Evolutionary conservation across 2,888 invertebrate species (phyloP).

Genomic region (Aporophyla nigra): DNA sequence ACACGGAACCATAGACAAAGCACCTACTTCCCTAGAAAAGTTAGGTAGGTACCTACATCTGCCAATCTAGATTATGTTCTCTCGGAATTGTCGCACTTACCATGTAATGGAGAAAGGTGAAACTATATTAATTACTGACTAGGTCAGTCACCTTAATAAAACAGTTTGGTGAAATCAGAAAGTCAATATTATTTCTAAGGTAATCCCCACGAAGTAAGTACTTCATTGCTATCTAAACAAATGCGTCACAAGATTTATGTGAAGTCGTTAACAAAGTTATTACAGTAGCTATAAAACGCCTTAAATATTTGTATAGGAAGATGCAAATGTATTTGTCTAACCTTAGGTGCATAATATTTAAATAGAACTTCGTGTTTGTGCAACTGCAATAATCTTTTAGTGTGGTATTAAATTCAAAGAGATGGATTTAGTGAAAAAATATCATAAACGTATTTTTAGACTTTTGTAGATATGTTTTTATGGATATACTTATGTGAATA

Average conservation of each 20-base stretch:
- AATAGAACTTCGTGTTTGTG: conserved; percentile 4
- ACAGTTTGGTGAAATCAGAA: conserved; percentile 3
- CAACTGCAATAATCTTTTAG: conserved; percentile 1
- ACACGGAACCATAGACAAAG: too few species aligned
- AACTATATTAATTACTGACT: conserved; percentile 18
- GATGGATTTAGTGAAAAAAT: not conserved
- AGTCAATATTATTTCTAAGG: conserved; percentile 14
- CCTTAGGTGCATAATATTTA: conserved; percentile 18
- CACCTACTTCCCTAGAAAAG: too few species aligned
- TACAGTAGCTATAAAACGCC: conserved; percentile 13
- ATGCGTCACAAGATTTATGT: conserved; percentile 7
- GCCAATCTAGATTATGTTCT: not conserved
- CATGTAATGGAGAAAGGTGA: conserved; percentile 38
- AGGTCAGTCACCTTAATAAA: conserved; percentile 33
- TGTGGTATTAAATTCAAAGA: not conserved
- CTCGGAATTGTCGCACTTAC: conserved; percentile 17
- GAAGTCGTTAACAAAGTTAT: conserved; percentile 10
- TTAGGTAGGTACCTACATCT: not conserved
- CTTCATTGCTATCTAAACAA: not conserved
- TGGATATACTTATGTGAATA: not conserved
- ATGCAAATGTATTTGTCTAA: conserved; percentile 19
- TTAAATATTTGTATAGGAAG: conserved; percentile 1
- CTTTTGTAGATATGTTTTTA: not conserved
- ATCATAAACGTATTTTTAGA: conserved; percentile 3
- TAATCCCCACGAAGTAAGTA: conserved; percentile 11